A percentile compares a stretch with the other conserved stretches of the same genome.
These are phyloP conservation scores for Himalopsyche anomala DNA, from an alignment of 2,888 invertebrate species.

Conservation along the genomic window DNA sequence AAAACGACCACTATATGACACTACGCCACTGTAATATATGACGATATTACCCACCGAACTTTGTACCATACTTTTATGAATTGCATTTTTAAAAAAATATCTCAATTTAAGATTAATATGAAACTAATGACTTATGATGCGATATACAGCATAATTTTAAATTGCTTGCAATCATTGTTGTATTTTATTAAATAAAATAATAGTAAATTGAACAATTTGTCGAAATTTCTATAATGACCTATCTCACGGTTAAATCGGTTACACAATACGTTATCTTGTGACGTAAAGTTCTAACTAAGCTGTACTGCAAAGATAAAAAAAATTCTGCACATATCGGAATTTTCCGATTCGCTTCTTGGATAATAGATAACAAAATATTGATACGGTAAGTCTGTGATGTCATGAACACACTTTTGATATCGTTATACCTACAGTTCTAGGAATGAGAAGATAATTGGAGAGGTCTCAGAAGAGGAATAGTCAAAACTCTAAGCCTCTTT, in stretches of 20 bases:
- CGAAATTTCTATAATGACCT: neutral
- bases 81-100: neutral
- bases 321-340: neutral
- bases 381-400: neutral
- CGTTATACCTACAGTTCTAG: neutral
- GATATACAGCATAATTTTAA: neutral
- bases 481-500: too few species aligned
- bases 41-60: neutral
- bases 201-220: conserved; percentile 5
- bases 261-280: conserved; percentile 11
- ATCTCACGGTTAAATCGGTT: neutral
- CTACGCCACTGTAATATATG: neutral
- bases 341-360: neutral
- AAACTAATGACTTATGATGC: neutral
- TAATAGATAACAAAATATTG: neutral
- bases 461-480: too few species aligned
- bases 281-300: neutral
- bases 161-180: neutral
- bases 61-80: neutral
- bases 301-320: neutral
- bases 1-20: too few species aligned
- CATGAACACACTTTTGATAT: neutral
- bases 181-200: neutral
- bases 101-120: neutral
- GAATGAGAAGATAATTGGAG: too few species aligned